These are phyloP conservation scores for Athalia circularis DNA, from an alignment of 2,888 invertebrate species.

Conservation along the genomic window DNA sequence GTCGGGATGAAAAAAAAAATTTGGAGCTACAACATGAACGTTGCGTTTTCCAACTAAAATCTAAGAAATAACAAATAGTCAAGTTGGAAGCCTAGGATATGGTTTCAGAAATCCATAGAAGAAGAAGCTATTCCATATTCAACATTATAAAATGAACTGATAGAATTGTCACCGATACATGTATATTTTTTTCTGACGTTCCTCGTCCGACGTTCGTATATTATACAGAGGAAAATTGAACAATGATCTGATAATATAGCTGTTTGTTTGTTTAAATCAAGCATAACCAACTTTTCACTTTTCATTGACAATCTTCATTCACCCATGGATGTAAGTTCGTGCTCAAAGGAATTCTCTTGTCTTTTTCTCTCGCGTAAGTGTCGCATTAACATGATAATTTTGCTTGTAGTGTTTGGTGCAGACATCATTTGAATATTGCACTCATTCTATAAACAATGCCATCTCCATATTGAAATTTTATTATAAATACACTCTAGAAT, in stretches of 20 bases:
- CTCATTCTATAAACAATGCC: conserved; percentile 1
- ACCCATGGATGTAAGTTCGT: background rate
- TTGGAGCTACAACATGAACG: background rate
- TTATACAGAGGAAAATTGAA: no score
- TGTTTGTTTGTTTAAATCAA: background rate
- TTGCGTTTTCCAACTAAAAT: conserved; percentile 23
- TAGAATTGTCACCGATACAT: no score
- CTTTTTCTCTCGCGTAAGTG: background rate
- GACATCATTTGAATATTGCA: conserved; percentile 28
- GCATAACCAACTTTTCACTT: background rate
- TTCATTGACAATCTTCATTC: background rate
- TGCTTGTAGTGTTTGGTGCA: conserved; percentile 19
- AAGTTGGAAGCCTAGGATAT: background rate
- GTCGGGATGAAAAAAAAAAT: background rate
- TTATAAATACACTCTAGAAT: background rate
- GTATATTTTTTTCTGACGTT: no score
- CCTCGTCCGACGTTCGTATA: no score
- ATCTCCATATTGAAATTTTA: conserved; percentile 1
- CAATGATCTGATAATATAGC: no score
- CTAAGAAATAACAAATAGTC: background rate
- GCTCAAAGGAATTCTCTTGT: background rate
- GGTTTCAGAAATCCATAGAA: background rate
- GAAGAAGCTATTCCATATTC: background rate
- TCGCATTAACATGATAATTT: background rate
- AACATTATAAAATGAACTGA: no score